Conservation (phyloP, 2,113 vertebrate species). For the Collichthys lucidus region DNA sequence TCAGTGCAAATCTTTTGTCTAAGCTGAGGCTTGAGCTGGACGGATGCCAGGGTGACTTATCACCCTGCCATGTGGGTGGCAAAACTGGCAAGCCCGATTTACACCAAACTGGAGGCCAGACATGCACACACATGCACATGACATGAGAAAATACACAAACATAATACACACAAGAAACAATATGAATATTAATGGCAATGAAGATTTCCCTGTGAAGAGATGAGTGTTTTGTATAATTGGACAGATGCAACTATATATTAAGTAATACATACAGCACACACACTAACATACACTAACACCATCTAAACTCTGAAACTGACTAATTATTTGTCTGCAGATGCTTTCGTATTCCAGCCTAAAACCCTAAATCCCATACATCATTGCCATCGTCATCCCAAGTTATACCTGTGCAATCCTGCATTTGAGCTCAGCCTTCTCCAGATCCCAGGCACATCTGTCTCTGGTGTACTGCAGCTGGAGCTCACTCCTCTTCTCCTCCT, state of each 20-base stretch:
- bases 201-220: background rate
- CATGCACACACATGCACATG: background rate
- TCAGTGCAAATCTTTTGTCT: constrained; percentile 68
- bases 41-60: constrained; percentile 53
- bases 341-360: background rate
- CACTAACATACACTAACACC: constrained; percentile 4
- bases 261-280: background rate
- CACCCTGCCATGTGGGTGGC: constrained; percentile 55
- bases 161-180: background rate
- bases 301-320: background rate
- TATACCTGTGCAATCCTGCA: constrained; percentile 82
- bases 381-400: background rate
- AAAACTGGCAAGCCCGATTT: constrained; percentile 41
- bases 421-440: constrained; percentile 83
- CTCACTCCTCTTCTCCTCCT: constrained; percentile 81
- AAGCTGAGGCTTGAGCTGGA: constrained; percentile 53
- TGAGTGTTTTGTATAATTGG: background rate
- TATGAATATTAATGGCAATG: background rate
- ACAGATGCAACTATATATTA: background rate
- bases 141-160: constrained; percentile 17
- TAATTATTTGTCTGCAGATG: background rate
- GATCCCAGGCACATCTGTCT: constrained; percentile 82
- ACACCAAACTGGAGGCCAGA: constrained; percentile 34
- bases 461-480: constrained; percentile 83
- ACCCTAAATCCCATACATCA: background rate